Conservation (phyloP, 2,888 invertebrate genomes). For the Chrysolina americana region DNA sequence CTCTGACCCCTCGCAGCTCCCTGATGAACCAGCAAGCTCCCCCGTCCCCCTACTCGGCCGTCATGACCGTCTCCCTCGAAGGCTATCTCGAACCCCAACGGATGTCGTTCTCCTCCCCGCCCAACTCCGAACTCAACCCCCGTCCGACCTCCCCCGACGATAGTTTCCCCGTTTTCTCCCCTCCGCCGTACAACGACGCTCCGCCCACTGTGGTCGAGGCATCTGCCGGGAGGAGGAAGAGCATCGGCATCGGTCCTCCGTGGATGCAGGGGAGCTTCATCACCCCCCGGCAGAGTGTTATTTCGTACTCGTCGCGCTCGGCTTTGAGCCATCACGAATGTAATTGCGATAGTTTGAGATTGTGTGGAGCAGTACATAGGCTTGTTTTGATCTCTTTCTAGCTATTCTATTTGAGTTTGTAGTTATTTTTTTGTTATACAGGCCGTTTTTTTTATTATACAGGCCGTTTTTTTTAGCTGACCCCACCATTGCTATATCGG, state of each 20-base stretch:
- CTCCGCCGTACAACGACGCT: constrained; percentile 78
- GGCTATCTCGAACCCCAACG: constrained; percentile 89
- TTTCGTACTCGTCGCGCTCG: constrained; percentile 83
- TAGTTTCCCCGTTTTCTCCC: constrained; percentile 88
- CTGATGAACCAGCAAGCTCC: constrained; percentile 72
- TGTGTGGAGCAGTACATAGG: constrained; percentile 35
- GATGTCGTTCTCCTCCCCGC: constrained; percentile 85
- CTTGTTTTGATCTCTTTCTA: not conserved
- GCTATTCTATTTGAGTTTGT: no score
- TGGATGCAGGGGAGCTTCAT: constrained; percentile 71
- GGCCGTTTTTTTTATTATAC: no score
- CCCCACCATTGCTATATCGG: no score
- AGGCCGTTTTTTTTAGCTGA: no score
- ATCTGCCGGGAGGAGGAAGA: constrained; percentile 48
- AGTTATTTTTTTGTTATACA: no score
- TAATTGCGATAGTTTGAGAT: constrained; percentile 71
- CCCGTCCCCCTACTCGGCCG: constrained; percentile 87
- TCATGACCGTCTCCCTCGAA: constrained; percentile 87
- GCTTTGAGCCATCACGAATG: constrained; percentile 91
- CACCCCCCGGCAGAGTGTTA: constrained; percentile 81
- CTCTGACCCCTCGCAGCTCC: constrained; percentile 72
- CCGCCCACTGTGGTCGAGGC: constrained; percentile 59
- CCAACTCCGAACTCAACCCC: constrained; percentile 80
- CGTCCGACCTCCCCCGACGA: constrained; percentile 83
- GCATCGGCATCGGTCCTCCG: constrained; percentile 71